Conservation (phyloP, 2,797 vertebrate genomes). For the Falco cherrug region DNA sequence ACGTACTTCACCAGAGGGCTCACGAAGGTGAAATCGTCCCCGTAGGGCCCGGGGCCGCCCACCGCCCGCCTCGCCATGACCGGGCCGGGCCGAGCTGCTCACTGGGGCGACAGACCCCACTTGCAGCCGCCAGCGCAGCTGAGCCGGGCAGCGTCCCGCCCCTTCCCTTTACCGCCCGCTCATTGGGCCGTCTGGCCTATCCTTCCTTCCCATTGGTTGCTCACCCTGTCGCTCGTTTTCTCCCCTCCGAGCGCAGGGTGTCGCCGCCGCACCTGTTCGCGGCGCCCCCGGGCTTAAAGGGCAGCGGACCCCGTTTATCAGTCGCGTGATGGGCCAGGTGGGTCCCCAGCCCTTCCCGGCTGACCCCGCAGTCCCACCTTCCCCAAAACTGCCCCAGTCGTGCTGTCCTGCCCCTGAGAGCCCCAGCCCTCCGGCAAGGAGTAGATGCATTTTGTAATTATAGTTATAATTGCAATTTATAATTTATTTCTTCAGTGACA, state of each 20-base stretch:
- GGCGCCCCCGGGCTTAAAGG: background rate
- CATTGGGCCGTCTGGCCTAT: rapidly evolving
- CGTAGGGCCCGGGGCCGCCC: background rate
- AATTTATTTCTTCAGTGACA: rapidly evolving
- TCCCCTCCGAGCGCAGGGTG: no score
- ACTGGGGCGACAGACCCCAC: background rate
- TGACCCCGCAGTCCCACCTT: background rate
- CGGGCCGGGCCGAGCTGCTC: background rate
- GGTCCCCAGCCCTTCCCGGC: rapidly evolving
- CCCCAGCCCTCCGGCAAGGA: rapidly evolving
- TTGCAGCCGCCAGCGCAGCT: background rate
- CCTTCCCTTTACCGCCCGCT: background rate
- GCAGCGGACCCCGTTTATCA: background rate
- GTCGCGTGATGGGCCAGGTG: rapidly evolving
- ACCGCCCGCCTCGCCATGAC: conserved; percentile 72
- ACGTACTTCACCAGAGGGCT: background rate
- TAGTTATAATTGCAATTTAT: rapidly evolving
- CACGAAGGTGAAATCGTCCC: conserved; percentile 80
- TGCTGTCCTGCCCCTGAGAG: background rate
- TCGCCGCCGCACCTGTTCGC: background rate
- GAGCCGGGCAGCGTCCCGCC: background rate
- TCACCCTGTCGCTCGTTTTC: rapidly evolving
- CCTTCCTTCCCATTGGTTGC: rapidly evolving
- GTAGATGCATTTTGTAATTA: rapidly evolving
- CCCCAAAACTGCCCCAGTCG: background rate